Evolutionary conservation across 1,140 invertebrate genomes (phyloP), one percentile per base, ranked within the genome.

Genomic region (Bactericera cockerelli): DNA sequence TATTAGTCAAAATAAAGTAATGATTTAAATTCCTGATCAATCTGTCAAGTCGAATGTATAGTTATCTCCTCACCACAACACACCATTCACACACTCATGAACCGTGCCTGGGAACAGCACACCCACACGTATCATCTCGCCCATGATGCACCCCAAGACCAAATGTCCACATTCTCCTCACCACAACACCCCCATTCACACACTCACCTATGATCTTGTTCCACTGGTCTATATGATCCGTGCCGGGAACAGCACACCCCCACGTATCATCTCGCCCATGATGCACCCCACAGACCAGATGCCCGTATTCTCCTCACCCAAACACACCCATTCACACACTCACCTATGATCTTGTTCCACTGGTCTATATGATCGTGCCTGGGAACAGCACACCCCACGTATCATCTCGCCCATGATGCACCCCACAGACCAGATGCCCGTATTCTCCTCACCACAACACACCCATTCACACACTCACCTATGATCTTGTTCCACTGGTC

Each of bases 381-480:
- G 94, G 95, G 74, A 99, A 99, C 26, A 99, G 78, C 14, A 99
- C 96, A 28, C 88, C 87, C 95, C 96, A 63, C 93, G 78, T 65
- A 99, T 97, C 87, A 99, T 96, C 75, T 99, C 96, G n/a, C n/a
- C n/a, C n/a, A 99, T 98, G 66, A 99, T 99, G 75, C 97, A 99
- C 16, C 97, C 97, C 38, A 99, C 96, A 22, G 93, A 97, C 97
- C 97, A 99, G 64, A 99, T 98, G 75, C 99, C 97, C 62, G 99
- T 95, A 74, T 98, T 99, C 70, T 97, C 94, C 67, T 90, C n/a
- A n/a, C n/a, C n/a, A n/a, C n/a, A n/a, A n/a, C n/a, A n/a, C n/a
- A n/a, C n/a, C n/a, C n/a, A n/a, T n/a, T n/a, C n/a, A n/a, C n/a
- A n/a, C n/a, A n/a, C 65, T 71, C 69, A 82, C 87, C 89, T 65